These are phyloP conservation scores for Raphicerus campestris DNA, from an alignment of 2,113 vertebrate species.

Conservation along the genomic window DNA sequence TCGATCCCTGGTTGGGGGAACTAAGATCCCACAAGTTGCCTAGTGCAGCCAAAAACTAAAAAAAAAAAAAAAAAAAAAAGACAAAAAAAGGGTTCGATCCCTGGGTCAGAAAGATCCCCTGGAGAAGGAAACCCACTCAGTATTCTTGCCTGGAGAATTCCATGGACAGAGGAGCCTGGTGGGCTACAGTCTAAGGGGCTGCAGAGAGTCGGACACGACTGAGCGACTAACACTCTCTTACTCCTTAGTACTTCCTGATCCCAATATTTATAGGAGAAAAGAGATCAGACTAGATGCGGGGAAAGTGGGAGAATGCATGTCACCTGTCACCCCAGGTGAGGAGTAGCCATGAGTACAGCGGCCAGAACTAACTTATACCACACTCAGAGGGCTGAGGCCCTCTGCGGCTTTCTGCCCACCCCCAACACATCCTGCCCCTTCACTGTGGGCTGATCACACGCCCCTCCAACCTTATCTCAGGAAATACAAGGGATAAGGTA, in stretches of 20 bases:
- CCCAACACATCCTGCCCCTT: background rate
- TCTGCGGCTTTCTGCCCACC: background rate
- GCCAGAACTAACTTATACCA: background rate
- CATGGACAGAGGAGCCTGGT: background rate
- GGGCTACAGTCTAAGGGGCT: background rate
- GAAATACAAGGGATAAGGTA: background rate
- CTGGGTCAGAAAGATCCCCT: background rate
- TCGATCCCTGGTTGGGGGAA: background rate
- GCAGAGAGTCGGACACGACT: background rate
- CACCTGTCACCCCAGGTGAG: background rate
- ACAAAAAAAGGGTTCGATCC: background rate
- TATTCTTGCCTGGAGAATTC: background rate
- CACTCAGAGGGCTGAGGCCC: background rate
- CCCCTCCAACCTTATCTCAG: background rate
- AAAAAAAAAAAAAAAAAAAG: background rate
- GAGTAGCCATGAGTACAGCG: fast-evolving
- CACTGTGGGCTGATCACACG: background rate
- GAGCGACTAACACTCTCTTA: background rate
- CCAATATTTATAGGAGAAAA: background rate
- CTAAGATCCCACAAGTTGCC: background rate
- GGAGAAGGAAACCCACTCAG: background rate
- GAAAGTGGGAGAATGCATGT: background rate
- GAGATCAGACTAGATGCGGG: background rate
- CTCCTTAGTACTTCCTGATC: background rate
- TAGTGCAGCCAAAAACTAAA: background rate